These are phyloP conservation scores for Monochamus saltuarius DNA, from an alignment of 1,140 invertebrate genomes.

Conservation along the genomic window DNA sequence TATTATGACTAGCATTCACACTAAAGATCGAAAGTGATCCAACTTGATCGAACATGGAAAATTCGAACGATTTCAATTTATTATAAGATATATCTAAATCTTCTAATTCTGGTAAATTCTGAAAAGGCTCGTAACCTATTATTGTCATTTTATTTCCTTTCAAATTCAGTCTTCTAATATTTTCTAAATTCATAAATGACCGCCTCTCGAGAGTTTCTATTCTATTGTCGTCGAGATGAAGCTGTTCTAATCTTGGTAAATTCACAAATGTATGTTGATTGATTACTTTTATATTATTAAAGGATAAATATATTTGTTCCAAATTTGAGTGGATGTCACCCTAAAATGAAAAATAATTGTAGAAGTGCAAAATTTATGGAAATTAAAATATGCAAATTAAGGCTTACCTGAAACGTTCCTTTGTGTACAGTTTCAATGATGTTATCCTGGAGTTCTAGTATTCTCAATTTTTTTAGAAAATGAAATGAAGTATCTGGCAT, in stretches of 20 bases:
- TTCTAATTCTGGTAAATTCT: conserved; percentile 82
- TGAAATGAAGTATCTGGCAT: conserved; percentile 80
- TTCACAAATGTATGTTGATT: conserved; percentile 78
- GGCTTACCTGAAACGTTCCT: conserved; percentile 75
- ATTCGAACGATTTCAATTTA: conserved; percentile 73
- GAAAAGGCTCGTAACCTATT: conserved; percentile 73
- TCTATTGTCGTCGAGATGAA: conserved; percentile 78
- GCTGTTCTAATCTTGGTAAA: conserved; percentile 65
- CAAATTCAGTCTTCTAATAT: conserved; percentile 72
- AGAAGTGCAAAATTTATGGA: neutral
- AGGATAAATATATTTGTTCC: conserved; percentile 74
- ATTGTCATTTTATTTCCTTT: conserved; percentile 76
- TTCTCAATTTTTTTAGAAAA: conserved; percentile 69
- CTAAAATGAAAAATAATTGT: conserved; percentile 56
- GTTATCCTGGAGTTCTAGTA: conserved; percentile 80
- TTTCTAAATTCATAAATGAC: conserved; percentile 75
- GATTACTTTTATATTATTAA: conserved; percentile 73
- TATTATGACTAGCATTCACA: conserved; percentile 83
- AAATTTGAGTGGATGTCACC: conserved; percentile 74
- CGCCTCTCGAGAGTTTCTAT: conserved; percentile 70
- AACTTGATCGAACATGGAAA: conserved; percentile 79
- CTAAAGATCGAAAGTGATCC: conserved; percentile 77
- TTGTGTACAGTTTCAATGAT: conserved; percentile 73
- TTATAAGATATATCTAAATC: conserved; percentile 82
- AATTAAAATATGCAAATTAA: neutral